Base-by-base conservation (phyloP, 1,140 invertebrate species). In the Drosophila trapezifrons region DNA sequence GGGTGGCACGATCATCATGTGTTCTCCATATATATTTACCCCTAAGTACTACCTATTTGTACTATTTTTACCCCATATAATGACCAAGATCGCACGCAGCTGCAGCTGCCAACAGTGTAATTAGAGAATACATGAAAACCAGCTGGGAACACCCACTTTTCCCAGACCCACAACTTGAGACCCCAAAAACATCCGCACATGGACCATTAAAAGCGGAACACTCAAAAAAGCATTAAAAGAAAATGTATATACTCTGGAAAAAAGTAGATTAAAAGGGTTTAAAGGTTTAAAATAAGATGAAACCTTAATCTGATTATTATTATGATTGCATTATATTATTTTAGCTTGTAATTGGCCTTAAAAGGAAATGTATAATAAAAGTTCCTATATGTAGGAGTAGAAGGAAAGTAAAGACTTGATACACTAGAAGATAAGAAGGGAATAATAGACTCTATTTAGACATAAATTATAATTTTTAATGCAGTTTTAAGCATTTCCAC, bases 51-150 rank as follows among this genome's bases (percentile, higher is more conserved):
- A 51, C 3, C 29, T 32, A 3, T 4, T 0, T 9, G 49, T 52
- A 32, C 18, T 35, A 52, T 20, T 18, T 35, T 29, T 35, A 18
- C 7, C 27, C 6, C n/a, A 32, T 17, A 49, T 29, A 10, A 58
- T 49, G 69, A 62, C 76, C 56, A 49, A 45, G 43, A 77, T 70
- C 74, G 27, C 62, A 59, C 73, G 74, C 71, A 65, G 59, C 70
- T 75, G 73, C 73, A 52, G 25, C 15, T 43, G 42, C 57, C 46
- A 27, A 70, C 49, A 37, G 45, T 67, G 42, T 76, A 75, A 74
- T 74, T 76, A 76, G 47, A 54, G 18, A 65, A 65, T 17, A 66
- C 42, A n/a, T n/a, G 46, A 66, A 49, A 32, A n/a, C 51, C n/a
- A 52, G 60, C 37, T 52, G 51, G 51, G 51, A 52, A 20, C 51